phyloP scores from a whole-genome alignment of 2,797 vertebrate genomes.

The Dromococcyx pavoninus region DNA sequence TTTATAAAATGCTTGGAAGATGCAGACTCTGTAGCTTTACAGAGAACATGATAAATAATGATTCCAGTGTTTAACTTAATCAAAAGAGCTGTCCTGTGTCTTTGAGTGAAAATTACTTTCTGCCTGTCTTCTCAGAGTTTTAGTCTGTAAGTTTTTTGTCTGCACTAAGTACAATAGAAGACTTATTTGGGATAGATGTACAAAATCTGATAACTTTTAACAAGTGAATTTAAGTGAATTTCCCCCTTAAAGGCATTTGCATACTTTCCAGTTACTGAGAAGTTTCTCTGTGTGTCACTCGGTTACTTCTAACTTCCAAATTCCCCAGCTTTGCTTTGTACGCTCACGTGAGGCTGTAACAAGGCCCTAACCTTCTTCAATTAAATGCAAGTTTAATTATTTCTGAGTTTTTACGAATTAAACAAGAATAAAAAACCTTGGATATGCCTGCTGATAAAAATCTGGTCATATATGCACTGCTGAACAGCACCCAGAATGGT shows the following conservation, averaged over 20 bases:
- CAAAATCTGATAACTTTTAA: not conserved
- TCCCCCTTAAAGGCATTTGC: not conserved
- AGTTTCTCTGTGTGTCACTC: not conserved
- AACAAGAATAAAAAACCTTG: not conserved
- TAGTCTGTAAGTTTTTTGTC: not conserved
- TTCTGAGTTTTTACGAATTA: not conserved
- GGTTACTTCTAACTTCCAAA: not conserved
- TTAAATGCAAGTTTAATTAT: not conserved
- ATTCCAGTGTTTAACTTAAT: conserved; percentile 21
- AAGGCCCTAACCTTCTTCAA: not conserved
- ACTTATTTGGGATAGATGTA: not conserved
- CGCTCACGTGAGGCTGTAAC: not conserved
- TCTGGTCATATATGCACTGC: not conserved
- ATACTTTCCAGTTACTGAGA: not conserved
- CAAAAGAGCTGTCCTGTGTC: not conserved
- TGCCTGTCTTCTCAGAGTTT: not conserved
- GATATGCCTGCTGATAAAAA: not conserved
- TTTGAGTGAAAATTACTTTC: conserved; percentile 28
- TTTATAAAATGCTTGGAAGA: not conserved
- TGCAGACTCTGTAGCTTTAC: not conserved
- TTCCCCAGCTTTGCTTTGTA: not conserved
- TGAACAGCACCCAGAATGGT: conserved; percentile 3
- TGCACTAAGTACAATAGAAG: not conserved
- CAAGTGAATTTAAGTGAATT: not conserved
- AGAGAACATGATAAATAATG: not conserved